A percentile compares a stretch with the other conserved stretches of the same genome.
Evolutionary conservation across 2,113 vertebrate species (phyloP).

Genomic region (Paralichthys olivaceus): DNA sequence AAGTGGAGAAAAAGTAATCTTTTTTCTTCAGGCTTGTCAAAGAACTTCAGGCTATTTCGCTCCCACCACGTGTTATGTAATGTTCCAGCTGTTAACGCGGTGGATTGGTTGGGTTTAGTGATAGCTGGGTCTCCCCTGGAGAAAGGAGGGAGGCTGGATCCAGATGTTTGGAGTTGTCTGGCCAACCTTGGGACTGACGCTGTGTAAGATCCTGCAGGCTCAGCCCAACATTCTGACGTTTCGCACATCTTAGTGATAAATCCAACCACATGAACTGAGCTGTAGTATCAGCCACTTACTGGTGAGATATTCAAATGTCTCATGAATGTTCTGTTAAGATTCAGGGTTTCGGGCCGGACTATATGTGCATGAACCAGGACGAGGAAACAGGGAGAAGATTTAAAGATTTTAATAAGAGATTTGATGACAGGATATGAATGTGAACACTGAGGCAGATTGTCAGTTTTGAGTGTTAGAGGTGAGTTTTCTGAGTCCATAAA

Average conservation of each 20-base stretch:
- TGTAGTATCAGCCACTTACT: not conserved
- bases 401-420: no score
- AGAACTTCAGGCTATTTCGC: slow-evolving; percentile 39
- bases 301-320: no score
- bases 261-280: not conserved
- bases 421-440: no score
- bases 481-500: no score
- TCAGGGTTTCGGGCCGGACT: no score
- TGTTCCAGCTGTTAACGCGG: slow-evolving; percentile 66
- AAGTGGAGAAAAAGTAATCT: slow-evolving; percentile 32
- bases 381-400: no score
- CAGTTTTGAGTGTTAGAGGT: no score
- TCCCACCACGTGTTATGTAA: slow-evolving; percentile 45
- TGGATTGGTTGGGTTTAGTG: slow-evolving; percentile 32
- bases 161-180: slow-evolving; percentile 51
- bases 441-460: no score
- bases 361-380: no score
- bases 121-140: slow-evolving; percentile 32
- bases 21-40: slow-evolving; percentile 31
- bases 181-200: slow-evolving; percentile 17
- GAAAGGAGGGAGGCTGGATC: slow-evolving; percentile 43
- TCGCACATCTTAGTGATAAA: not conserved
- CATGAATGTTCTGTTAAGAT: not conserved
- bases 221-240: not conserved
- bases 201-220: slow-evolving; percentile 7